Evolutionary conservation across 1,140 invertebrate genomes (phyloP).

Genomic region (Heterodera schachtii): DNA sequence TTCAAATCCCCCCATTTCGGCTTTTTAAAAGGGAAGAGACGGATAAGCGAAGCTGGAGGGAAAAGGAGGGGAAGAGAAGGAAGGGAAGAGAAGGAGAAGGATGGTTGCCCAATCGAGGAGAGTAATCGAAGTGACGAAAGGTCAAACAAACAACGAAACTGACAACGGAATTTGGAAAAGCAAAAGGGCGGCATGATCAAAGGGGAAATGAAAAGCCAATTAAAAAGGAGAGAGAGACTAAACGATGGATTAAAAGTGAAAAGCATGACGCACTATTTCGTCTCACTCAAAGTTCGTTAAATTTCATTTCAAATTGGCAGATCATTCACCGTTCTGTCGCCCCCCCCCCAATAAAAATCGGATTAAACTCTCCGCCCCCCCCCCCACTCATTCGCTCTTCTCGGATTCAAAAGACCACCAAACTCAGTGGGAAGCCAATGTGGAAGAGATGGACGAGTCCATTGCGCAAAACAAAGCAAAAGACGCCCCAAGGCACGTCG

Average conservation of each 20-base stretch:
- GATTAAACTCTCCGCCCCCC: background rate
- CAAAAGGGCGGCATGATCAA: background rate
- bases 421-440: background rate
- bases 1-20: background rate
- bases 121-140: background rate
- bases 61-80: background rate
- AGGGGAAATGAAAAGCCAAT: background rate
- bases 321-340: no score
- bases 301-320: background rate
- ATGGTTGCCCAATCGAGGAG: background rate
- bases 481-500: background rate
- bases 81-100: no score
- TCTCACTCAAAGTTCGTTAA: background rate
- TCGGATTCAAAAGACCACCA: constrained; percentile 2
- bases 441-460: background rate
- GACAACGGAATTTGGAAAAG: background rate
- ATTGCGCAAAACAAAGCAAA: background rate
- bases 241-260: no score
- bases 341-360: background rate
- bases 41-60: background rate
- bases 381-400: background rate
- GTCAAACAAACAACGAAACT: background rate
- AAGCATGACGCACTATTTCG: no score
- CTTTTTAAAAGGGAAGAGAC: background rate
- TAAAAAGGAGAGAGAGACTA: background rate